These are phyloP conservation scores for Drosophila subobscura DNA, from an alignment of 1,140 invertebrate species.

Conservation along the genomic window DNA sequence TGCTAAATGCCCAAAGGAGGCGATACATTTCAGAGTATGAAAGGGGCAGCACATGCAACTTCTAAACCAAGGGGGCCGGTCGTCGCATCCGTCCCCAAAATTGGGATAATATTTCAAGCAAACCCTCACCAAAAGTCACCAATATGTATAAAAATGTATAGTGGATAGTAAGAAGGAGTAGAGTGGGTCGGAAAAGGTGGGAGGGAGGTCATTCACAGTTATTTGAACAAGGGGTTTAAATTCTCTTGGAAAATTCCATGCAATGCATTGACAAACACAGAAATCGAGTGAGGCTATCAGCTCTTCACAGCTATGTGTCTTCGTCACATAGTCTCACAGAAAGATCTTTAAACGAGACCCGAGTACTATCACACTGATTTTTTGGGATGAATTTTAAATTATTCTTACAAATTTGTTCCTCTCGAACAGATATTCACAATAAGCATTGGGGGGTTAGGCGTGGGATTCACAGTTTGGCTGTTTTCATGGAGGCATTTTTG, in stretches of 20 bases:
- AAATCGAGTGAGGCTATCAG: constrained; percentile 14
- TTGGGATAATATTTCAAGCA: constrained; percentile 34
- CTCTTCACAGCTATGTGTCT: constrained; percentile 12
- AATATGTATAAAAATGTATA: constrained; percentile 17
- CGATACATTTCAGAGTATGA: constrained; percentile 33
- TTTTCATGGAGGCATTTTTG: constrained; percentile 59
- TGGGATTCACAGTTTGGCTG: constrained; percentile 64
- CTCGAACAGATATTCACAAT: constrained; percentile 51
- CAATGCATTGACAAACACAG: constrained; percentile 25
- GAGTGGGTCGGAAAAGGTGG: background rate
- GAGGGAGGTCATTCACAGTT: constrained; percentile 19
- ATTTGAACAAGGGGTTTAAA: constrained; percentile 18
- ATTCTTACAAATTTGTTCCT: constrained; percentile 64
- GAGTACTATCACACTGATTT: constrained; percentile 47
- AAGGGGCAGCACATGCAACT: constrained; percentile 53
- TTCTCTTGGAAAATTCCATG: constrained; percentile 25
- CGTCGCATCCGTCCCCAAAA: background rate
- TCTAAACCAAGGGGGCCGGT: background rate
- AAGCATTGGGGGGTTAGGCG: constrained; percentile 3
- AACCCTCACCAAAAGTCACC: constrained; percentile 62
- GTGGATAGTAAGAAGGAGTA: background rate
- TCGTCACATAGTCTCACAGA: constrained; percentile 26
- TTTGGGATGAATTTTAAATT: constrained; percentile 44
- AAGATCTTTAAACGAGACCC: too few relatives aligned
- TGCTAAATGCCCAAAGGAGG: constrained; percentile 53